Percentiles rank a stretch among this genome's conserved stretches.
phyloP scores from a whole-genome alignment of 2,113 vertebrate species.

The Micronycteris hirsuta region DNA sequence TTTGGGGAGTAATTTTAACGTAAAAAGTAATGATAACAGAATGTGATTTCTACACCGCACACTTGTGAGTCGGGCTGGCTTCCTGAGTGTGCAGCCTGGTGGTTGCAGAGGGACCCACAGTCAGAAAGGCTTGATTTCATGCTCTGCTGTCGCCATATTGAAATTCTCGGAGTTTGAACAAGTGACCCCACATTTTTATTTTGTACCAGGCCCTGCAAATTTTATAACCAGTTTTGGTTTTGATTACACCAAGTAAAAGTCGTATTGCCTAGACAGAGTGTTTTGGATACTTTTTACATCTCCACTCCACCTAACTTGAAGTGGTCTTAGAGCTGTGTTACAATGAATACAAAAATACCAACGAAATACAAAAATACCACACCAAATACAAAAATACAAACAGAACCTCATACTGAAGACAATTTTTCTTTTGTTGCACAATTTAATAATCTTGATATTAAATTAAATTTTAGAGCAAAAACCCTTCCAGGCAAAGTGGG shows the following conservation, averaged over 20 bases:
- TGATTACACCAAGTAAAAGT: neutral
- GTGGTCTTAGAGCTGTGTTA: neutral
- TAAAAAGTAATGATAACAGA: neutral
- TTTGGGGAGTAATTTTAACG: neutral
- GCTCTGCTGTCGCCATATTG: neutral
- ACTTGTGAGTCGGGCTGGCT: neutral
- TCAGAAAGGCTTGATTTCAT: neutral
- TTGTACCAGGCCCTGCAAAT: neutral
- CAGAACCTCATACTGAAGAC: slow-evolving; percentile 10
- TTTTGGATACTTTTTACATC: neutral
- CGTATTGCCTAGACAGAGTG: neutral
- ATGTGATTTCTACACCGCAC: neutral
- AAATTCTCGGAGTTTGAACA: slow-evolving; percentile 4
- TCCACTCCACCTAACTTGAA: neutral
- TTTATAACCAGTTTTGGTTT: neutral
- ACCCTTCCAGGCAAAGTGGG: slow-evolving; percentile 52
- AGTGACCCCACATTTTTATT: neutral
- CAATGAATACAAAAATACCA: neutral
- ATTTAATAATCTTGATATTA: slow-evolving; percentile 64
- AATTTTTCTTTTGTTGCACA: slow-evolving; percentile 42
- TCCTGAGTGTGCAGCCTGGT: rapidly evolving
- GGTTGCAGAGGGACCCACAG: neutral
- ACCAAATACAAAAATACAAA: neutral
- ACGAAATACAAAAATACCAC: neutral
- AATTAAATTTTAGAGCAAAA: slow-evolving; percentile 68